Conservation (phyloP, 2,113 vertebrate genomes). For the Pelobates fuscus region DNA sequence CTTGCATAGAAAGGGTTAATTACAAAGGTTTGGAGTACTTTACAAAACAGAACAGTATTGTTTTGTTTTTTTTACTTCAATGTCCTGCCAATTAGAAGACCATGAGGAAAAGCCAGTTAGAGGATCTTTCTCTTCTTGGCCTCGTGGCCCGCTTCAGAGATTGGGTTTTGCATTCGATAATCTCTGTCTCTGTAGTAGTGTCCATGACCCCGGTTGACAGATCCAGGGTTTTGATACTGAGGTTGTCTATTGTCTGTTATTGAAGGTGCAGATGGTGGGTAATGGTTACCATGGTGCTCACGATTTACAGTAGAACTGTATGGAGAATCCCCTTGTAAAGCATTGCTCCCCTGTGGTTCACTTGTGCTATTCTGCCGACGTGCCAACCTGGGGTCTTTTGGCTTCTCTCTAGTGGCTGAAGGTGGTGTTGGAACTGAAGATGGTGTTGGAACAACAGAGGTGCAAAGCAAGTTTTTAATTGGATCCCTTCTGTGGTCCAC, state of each 20-base stretch:
- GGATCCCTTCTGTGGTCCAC: not conserved
- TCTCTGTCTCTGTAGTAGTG: not conserved
- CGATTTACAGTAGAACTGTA: too few species aligned
- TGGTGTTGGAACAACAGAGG: not conserved
- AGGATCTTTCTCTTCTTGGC: conserved; percentile 60
- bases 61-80: not conserved
- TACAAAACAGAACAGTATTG: not conserved
- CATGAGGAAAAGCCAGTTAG: too few species aligned
- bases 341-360: not conserved
- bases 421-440: conserved; percentile 13
- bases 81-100: too few species aligned
- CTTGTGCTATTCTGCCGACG: conserved; percentile 46
- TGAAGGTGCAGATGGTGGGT: not conserved
- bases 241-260: not conserved
- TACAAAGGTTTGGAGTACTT: not conserved
- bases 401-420: conserved; percentile 47
- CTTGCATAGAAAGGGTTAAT: conserved; percentile 7
- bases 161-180: not conserved
- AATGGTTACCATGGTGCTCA: not conserved
- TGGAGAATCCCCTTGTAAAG: not conserved
- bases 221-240: not conserved
- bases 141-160: conserved; percentile 27
- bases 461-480: not conserved
- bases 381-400: conserved; percentile 68
- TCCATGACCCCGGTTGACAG: not conserved